Conservation (phyloP, 2,113 vertebrate genomes). For the Uria aalge region DNA sequence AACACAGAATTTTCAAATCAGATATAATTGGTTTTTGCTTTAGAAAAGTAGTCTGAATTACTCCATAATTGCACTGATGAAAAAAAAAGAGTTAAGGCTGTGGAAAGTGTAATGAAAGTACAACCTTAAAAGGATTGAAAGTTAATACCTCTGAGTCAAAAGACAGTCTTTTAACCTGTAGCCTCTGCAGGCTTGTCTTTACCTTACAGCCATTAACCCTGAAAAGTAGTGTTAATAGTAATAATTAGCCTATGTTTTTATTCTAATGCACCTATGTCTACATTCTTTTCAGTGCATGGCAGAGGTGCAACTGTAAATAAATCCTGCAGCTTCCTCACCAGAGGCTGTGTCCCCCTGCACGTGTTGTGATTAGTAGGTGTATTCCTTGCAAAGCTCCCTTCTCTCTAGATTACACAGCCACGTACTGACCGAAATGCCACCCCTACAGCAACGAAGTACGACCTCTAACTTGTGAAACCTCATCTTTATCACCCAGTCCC, state of each 20-base stretch:
- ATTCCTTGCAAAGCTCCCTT: background rate
- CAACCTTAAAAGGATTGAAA: conserved; percentile 33
- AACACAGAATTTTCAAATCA: background rate
- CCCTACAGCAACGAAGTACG: background rate
- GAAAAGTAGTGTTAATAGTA: background rate
- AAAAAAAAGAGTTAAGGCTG: background rate
- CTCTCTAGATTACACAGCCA: background rate
- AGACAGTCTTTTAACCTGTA: conserved; percentile 29
- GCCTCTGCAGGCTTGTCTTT: background rate
- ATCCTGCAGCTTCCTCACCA: background rate
- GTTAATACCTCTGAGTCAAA: conserved; percentile 47
- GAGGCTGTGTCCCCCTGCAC: background rate
- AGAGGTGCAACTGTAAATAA: background rate
- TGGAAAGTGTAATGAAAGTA: conserved; percentile 42
- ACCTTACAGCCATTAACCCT: background rate
- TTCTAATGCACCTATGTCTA: background rate
- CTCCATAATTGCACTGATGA: conserved; percentile 10
- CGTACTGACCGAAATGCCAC: background rate
- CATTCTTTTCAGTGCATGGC: background rate
- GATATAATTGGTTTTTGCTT: conserved; percentile 32
- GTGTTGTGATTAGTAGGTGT: background rate
- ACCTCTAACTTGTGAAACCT: background rate
- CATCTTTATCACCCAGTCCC: background rate
- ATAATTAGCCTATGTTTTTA: background rate
- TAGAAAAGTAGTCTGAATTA: conserved; percentile 45